Evolutionary conservation across 2,113 vertebrate genomes (phyloP).

Genomic region (Xenopus laevis): DNA sequence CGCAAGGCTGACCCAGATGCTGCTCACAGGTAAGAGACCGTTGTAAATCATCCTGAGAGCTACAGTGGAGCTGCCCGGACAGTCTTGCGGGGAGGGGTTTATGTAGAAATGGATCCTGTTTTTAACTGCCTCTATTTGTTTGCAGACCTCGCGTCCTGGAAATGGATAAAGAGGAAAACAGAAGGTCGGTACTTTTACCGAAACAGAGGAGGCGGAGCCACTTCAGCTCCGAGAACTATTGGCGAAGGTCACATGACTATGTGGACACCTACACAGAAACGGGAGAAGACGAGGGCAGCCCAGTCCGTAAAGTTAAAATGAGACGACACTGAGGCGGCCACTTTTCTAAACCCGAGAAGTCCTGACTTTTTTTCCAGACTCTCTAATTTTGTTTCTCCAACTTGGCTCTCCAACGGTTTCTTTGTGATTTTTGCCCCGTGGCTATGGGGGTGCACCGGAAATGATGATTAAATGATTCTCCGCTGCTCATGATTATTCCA

Average conservation of each 20-base stretch:
- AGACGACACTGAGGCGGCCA: constrained; percentile 81
- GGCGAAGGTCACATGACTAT: constrained; percentile 75
- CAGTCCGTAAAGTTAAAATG: constrained; percentile 90
- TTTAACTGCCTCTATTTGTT: not conserved
- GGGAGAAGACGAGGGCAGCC: constrained; percentile 66
- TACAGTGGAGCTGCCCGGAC: no score
- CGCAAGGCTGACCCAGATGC: constrained; percentile 91
- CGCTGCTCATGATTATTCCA: not conserved
- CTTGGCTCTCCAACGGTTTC: not conserved
- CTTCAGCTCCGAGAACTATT: constrained; percentile 85
- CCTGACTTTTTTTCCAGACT: constrained; percentile 42
- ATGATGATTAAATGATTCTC: not conserved
- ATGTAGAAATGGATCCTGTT: no score
- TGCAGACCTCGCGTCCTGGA: constrained; percentile 87
- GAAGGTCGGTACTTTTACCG: constrained; percentile 78
- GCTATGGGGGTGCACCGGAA: not conserved
- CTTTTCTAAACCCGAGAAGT: constrained; percentile 47
- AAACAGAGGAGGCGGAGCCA: constrained; percentile 72
- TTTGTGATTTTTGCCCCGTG: not conserved
- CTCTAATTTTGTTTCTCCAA: not conserved
- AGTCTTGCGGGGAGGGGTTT: no score
- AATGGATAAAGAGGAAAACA: constrained; percentile 98
- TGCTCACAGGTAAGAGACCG: constrained; percentile 78
- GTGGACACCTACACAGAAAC: constrained; percentile 63
- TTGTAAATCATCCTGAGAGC: no score